Conservation (phyloP, 2,113 vertebrate genomes). For the Neotragus pygmaeus region DNA sequence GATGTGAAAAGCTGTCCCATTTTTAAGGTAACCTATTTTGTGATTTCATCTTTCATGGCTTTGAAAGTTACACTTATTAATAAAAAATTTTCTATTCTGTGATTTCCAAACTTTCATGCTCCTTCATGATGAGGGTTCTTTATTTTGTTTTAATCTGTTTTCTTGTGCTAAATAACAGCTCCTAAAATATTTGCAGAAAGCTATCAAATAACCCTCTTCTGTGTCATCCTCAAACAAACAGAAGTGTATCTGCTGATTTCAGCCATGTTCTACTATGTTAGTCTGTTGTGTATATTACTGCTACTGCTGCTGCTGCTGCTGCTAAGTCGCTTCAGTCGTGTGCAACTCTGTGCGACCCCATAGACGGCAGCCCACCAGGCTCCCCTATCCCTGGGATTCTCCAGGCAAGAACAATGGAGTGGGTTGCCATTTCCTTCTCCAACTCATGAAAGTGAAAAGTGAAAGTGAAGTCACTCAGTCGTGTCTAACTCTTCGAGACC, state of each 20-base stretch:
- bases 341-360: too few relatives aligned
- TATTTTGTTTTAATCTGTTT: background rate
- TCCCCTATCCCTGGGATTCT: too few relatives aligned
- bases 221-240: background rate
- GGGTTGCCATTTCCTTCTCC: too few relatives aligned
- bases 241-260: background rate
- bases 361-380: too few relatives aligned
- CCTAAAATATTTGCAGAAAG: background rate
- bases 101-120: background rate
- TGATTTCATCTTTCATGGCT: background rate
- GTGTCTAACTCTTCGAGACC: too few relatives aligned
- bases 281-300: too few relatives aligned
- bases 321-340: too few relatives aligned
- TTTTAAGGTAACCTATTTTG: background rate
- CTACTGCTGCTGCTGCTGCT: too few relatives aligned
- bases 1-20: background rate
- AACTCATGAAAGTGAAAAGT: too few relatives aligned
- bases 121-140: background rate
- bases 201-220: background rate
- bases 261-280: rapidly evolving
- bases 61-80: background rate
- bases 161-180: background rate
- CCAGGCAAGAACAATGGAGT: too few relatives aligned
- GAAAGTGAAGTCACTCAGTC: too few relatives aligned
- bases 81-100: background rate